Conservation (phyloP, 2,888 invertebrate species). For the Drosophila affinis region DNA sequence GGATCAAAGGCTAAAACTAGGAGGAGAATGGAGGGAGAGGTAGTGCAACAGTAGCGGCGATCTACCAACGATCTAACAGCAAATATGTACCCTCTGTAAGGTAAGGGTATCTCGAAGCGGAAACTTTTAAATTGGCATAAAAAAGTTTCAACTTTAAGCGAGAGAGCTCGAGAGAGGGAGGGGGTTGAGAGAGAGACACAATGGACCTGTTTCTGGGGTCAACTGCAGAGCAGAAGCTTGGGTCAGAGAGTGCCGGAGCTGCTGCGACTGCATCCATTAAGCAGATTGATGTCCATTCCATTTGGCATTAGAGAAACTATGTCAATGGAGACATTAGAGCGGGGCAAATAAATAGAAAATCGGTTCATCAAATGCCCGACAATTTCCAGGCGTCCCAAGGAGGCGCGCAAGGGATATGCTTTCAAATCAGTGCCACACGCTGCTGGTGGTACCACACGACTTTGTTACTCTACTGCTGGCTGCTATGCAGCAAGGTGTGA, state of each 20-base stretch:
- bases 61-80: not conserved
- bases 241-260: not conserved
- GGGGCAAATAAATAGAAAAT: constrained; percentile 8
- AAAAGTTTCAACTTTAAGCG: constrained; percentile 48
- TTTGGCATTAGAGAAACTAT: constrained; percentile 51
- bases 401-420: not conserved
- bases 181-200: constrained; percentile 1
- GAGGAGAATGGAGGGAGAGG: too few species aligned
- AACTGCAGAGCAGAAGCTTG: constrained; percentile 28
- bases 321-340: constrained; percentile 51
- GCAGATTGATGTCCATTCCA: constrained; percentile 55
- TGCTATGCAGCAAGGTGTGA: not conserved
- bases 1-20: not conserved
- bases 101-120: constrained; percentile 14
- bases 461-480: not conserved
- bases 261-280: constrained; percentile 50
- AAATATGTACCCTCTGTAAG: constrained; percentile 3
- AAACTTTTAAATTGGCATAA: constrained; percentile 59
- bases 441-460: too few species aligned
- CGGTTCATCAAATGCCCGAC: constrained; percentile 7
- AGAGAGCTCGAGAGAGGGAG: not conserved
- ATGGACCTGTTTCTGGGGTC: constrained; percentile 26
- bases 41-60: too few species aligned
- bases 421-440: not conserved
- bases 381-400: constrained; percentile 4